Conservation (phyloP, 2,797 vertebrate genomes). For the Lagocephalus sceleratus region DNA sequence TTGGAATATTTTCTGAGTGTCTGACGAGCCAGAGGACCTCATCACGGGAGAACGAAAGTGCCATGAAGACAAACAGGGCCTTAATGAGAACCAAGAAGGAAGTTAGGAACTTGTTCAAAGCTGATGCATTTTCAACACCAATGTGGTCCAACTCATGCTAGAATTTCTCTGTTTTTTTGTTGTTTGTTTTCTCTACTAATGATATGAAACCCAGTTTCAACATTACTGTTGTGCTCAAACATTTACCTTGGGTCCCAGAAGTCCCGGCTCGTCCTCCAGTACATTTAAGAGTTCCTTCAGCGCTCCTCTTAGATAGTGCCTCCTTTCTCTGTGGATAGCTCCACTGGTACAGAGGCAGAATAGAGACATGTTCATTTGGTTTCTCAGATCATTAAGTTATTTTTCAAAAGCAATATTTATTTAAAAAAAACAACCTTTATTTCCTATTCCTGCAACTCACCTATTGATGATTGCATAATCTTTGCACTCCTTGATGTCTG, state of each 20-base stretch:
- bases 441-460: conserved; percentile 59
- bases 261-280: conserved; percentile 87
- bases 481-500: conserved; percentile 89
- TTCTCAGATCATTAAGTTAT: conserved; percentile 10
- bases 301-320: conserved; percentile 79
- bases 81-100: conserved; percentile 42
- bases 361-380: neutral
- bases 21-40: conserved; percentile 88
- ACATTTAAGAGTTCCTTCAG: conserved; percentile 83
- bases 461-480: conserved; percentile 79
- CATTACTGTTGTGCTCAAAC: conserved; percentile 1
- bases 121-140: neutral
- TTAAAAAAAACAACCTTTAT: too few species aligned
- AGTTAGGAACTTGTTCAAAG: neutral
- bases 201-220: too few species aligned
- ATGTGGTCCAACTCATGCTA: too few species aligned
- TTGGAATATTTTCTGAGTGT: conserved; percentile 87
- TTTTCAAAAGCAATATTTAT: too few species aligned
- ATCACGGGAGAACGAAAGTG: conserved; percentile 88
- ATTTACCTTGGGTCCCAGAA: conserved; percentile 88
- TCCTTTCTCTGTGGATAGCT: conserved; percentile 83
- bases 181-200: too few species aligned
- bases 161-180: too few species aligned
- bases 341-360: conserved; percentile 70
- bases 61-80: conserved; percentile 89